phyloP scores from a whole-genome alignment of 2,797 vertebrate genomes.

The Sebastes nivosus region DNA sequence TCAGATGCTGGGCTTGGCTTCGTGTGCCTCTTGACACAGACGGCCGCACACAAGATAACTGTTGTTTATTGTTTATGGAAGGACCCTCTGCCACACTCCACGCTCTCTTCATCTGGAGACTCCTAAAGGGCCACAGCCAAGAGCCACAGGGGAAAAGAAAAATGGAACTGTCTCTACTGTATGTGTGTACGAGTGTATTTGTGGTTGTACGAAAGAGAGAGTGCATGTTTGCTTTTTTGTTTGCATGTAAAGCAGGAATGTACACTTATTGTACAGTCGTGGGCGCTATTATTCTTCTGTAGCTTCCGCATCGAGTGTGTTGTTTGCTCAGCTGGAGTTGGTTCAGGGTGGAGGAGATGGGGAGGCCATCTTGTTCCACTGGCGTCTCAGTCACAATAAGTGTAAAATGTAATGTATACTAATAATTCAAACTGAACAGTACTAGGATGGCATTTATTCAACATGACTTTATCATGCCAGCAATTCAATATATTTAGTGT shows the following conservation, averaged over 20 bases:
- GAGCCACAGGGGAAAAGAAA: slow-evolving; percentile 42
- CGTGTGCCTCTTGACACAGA: slow-evolving; percentile 72
- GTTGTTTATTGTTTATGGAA: slow-evolving; percentile 79
- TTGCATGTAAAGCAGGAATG: not conserved
- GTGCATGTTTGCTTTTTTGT: not conserved
- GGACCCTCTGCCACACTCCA: slow-evolving; percentile 75
- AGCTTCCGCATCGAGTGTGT: slow-evolving; percentile 22
- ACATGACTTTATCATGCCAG: not conserved
- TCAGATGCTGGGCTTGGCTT: slow-evolving; percentile 76
- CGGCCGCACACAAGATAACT: slow-evolving; percentile 77
- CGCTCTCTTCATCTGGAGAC: slow-evolving; percentile 71
- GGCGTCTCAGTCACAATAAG: not conserved
- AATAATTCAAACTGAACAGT: not conserved
- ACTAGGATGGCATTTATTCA: not conserved
- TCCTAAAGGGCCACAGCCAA: slow-evolving; percentile 56
- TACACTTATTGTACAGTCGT: slow-evolving; percentile 3
- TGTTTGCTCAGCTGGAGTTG: slow-evolving; percentile 63
- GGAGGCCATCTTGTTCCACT: slow-evolving; percentile 30
- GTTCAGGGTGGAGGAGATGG: slow-evolving; percentile 3
- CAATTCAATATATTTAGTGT: not conserved
- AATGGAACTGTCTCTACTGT: slow-evolving; percentile 49
- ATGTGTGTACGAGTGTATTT: slow-evolving; percentile 5
- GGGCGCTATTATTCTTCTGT: slow-evolving; percentile 18
- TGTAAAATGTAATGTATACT: not conserved
- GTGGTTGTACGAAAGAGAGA: not conserved